Percentiles rank a stretch among this genome's conserved stretches.
These are phyloP conservation scores for Drosophila pegasa DNA, from an alignment of 2,888 invertebrate species.

Conservation along the genomic window DNA sequence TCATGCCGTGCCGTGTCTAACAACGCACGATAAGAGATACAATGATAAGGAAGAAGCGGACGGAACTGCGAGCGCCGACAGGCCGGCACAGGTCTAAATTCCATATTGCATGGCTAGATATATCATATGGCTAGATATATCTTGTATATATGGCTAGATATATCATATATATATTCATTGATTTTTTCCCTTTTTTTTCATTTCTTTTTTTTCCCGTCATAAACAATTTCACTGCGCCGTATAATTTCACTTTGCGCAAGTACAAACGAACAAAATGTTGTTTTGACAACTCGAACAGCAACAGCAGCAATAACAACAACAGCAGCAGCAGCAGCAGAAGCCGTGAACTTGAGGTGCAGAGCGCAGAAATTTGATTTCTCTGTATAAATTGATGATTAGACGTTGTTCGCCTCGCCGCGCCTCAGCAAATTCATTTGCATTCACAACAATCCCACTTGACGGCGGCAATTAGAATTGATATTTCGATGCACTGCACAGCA, in stretches of 20 bases:
- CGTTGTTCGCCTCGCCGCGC: neutral
- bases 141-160: neutral
- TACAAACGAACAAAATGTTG: slow-evolving; percentile 47
- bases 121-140: neutral
- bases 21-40: slow-evolving; percentile 40
- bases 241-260: slow-evolving; percentile 57
- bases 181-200: slow-evolving; percentile 6
- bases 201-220: slow-evolving; percentile 13
- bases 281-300: slow-evolving; percentile 62
- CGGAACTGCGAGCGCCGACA: slow-evolving; percentile 1
- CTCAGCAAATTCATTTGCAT: slow-evolving; percentile 27
- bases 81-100: slow-evolving; percentile 1
- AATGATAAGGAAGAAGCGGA: slow-evolving; percentile 34
- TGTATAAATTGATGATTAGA: slow-evolving; percentile 48
- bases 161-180: slow-evolving; percentile 10
- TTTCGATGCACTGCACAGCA: slow-evolving; percentile 30
- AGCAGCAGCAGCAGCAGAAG: slow-evolving; percentile 25
- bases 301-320: neutral
- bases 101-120: neutral
- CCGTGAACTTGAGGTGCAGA: slow-evolving; percentile 68
- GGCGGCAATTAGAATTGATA: slow-evolving; percentile 15
- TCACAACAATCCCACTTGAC: slow-evolving; percentile 16
- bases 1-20: slow-evolving; percentile 33
- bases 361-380: slow-evolving; percentile 42
- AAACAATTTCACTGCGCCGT: slow-evolving; percentile 41